Percentiles rank a stretch among this genome's conserved stretches.
These are phyloP conservation scores for Orchestes rusci DNA, from an alignment of 2,888 invertebrate species.

Conservation along the genomic window DNA sequence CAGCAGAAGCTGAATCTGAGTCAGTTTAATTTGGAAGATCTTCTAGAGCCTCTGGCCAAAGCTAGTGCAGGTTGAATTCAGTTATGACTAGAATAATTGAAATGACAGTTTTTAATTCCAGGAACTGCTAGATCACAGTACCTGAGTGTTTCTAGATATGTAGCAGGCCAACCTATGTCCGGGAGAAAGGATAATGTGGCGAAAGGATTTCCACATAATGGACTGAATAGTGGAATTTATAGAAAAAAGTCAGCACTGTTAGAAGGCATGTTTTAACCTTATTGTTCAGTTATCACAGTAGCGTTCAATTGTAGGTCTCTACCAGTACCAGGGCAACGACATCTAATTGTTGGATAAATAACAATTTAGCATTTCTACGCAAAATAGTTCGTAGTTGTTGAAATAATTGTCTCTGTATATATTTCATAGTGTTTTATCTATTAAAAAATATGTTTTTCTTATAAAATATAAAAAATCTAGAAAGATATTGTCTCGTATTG, in stretches of 20 bases:
- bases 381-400: too few relatives aligned
- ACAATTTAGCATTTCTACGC: too few relatives aligned
- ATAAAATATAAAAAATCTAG: too few relatives aligned
- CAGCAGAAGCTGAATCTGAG: constrained; percentile 43
- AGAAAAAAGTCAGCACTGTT: constrained; percentile 28
- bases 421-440: too few relatives aligned
- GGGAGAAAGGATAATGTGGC: constrained; percentile 34
- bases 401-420: too few relatives aligned
- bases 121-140: constrained; percentile 62
- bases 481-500: too few relatives aligned
- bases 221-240: constrained; percentile 32
- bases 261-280: constrained; percentile 6
- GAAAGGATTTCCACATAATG: constrained; percentile 29
- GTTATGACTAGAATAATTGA: too few relatives aligned
- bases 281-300: background rate
- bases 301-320: constrained; percentile 4
- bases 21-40: constrained; percentile 44
- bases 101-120: too few relatives aligned
- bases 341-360: too few relatives aligned
- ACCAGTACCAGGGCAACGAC: constrained; percentile 9
- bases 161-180: constrained; percentile 53
- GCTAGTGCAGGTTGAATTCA: constrained; percentile 34
- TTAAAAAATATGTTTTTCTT: too few relatives aligned
- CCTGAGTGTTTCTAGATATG: constrained; percentile 70
- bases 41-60: constrained; percentile 41